phyloP scores from a whole-genome alignment of 2,888 invertebrate species.

The Pristionchus fissidentatus region DNA sequence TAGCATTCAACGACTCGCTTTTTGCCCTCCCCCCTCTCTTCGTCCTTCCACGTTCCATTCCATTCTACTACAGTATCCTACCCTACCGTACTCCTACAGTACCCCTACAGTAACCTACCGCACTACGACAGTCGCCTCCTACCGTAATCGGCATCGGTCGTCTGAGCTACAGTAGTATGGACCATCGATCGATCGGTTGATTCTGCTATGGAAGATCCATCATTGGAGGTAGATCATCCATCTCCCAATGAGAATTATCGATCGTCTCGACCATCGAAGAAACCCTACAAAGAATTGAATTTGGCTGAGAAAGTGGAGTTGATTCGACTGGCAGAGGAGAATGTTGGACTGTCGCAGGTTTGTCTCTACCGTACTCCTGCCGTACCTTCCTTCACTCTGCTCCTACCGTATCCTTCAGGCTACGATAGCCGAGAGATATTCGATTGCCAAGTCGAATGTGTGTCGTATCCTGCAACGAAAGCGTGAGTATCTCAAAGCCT shows the following conservation, averaged over 20 bases:
- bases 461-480: slow-evolving; percentile 72
- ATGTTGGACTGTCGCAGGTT: slow-evolving; percentile 61
- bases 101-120: not conserved
- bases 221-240: slow-evolving; percentile 33
- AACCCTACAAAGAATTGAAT: slow-evolving; percentile 74
- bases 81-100: not conserved
- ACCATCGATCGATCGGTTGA: not conserved
- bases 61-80: not conserved
- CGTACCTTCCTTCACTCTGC: not conserved
- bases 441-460: slow-evolving; percentile 73
- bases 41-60: not conserved
- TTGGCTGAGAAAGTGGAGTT: slow-evolving; percentile 71
- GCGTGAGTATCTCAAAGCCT: slow-evolving; percentile 67
- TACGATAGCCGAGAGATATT: slow-evolving; percentile 68
- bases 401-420: slow-evolving; percentile 58
- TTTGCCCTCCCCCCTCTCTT: not conserved
- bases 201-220: not conserved
- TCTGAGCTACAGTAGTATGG: not conserved
- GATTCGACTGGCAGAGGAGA: slow-evolving; percentile 70
- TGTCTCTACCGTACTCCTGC: not conserved
- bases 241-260: slow-evolving; percentile 8
- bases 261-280: slow-evolving; percentile 55
- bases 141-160: not conserved
- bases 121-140: not conserved
- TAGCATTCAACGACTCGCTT: slow-evolving; percentile 25